phyloP scores from a whole-genome alignment of 2,797 vertebrate species.

The Labeo calbasu region DNA sequence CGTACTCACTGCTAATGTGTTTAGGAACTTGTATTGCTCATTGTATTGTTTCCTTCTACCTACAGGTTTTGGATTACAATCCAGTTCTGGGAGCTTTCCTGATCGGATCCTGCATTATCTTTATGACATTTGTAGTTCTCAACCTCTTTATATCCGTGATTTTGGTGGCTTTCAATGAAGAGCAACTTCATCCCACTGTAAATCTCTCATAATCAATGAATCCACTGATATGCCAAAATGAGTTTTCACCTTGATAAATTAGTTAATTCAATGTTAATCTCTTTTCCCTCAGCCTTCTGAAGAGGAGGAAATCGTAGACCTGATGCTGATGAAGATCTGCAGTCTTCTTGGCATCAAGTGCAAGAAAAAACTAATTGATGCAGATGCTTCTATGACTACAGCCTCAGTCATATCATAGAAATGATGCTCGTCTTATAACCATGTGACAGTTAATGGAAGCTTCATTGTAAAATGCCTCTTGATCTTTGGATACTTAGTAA shows the following conservation, averaged over 20 bases:
- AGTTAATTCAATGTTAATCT: slow-evolving; percentile 13
- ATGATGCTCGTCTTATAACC: not conserved
- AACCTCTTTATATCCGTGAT: slow-evolving; percentile 98
- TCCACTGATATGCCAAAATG: not conserved
- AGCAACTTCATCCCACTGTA: slow-evolving; percentile 82
- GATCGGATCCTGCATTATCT: slow-evolving; percentile 94
- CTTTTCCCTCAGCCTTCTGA: slow-evolving; percentile 84
- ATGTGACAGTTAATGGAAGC: not conserved
- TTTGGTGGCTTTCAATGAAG: slow-evolving; percentile 92
- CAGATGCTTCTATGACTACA: not conserved
- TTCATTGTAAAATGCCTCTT: slow-evolving; percentile 22
- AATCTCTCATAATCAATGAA: not conserved
- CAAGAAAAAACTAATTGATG: slow-evolving; percentile 73
- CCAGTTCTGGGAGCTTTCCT: slow-evolving; percentile 90
- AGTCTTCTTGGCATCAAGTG: slow-evolving; percentile 87
- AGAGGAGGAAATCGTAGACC: slow-evolving; percentile 90
- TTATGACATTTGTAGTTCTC: slow-evolving; percentile 96
- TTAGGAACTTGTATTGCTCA: not conserved
- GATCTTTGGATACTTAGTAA: not conserved
- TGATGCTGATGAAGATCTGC: slow-evolving; percentile 89
- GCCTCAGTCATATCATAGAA: slow-evolving; percentile 18
- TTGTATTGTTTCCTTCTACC: slow-evolving; percentile 4
- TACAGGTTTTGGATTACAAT: slow-evolving; percentile 90
- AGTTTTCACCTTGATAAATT: not conserved
- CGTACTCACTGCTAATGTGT: not conserved